Evolutionary conservation across 2,113 vertebrate species (phyloP), one percentile per base, ranked within the genome.

Genomic region (Brachirus orientalis): DNA sequence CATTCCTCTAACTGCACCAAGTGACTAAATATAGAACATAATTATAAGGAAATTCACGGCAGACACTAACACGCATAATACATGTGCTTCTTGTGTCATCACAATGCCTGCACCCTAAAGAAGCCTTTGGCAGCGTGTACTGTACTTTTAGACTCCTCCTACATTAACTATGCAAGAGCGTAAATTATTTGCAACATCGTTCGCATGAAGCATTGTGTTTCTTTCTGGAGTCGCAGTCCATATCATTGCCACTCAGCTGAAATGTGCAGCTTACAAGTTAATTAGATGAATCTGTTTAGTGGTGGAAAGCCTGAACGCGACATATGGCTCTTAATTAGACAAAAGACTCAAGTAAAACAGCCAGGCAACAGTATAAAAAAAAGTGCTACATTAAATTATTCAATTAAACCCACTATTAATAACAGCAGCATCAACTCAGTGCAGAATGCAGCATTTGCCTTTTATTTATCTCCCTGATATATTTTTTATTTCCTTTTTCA

Each of bases 171-270:
- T 85, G 79, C 80, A 90, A 80, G 72, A 69, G 80, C 90, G 85
- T 90, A 87, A 91, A 92, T 93, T 81, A 87, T 80, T 89, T 86
- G 85, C 89, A 91, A 90, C 90, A 86, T 82, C 68, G 84, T 91
- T 92, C 89, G 85, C 89, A 84, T 71, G 74, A 92, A 69, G 86
- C 84, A 90, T 93, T 92, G 90, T 81, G 73, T 89, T 86, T 86
- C 85, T 89, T 92, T 91, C 63, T 19, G 51, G 63, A 47, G 47
- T 55, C 50, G 51, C 35, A 8, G 22, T 55, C 45, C 41, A 13
- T 28, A 35, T 67, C 36, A 63, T 60, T 79, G 58, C 52, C 60
- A 77, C 68, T 64, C 46, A 48, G 67, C 44, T 46, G 48, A 45
- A 76, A 70, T 53, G 62, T 58, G 61, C 41, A 35, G 43, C 55